phyloP scores from a whole-genome alignment of 2,797 vertebrate genomes.

The Labeo calbasu region DNA sequence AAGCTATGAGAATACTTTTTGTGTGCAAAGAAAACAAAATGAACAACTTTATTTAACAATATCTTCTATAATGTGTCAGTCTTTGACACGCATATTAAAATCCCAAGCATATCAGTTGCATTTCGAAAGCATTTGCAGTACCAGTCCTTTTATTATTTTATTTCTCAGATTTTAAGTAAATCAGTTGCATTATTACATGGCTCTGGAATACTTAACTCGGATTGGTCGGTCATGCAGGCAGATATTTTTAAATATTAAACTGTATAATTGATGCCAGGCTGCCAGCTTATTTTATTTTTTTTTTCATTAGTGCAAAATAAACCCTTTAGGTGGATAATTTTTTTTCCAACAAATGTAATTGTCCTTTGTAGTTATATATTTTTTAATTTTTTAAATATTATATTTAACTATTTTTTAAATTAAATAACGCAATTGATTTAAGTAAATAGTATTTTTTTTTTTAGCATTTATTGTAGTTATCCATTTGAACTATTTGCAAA shows the following conservation, averaged over 20 bases:
- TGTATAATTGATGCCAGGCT: not conserved
- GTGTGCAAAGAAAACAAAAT: too few relatives aligned
- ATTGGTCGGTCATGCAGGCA: not conserved
- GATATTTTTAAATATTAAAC: not conserved
- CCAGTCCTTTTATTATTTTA: not conserved
- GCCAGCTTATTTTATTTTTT: not conserved
- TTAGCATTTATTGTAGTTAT: not conserved
- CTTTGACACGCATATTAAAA: not conserved
- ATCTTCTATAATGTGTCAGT: too few relatives aligned
- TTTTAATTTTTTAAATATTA: not conserved
- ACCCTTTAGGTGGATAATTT: not conserved
- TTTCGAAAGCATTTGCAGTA: not conserved
- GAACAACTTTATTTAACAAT: too few relatives aligned
- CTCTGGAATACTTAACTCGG: not conserved
- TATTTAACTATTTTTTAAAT: not conserved
- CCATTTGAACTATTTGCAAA: not conserved
- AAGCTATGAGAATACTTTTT: too few relatives aligned
- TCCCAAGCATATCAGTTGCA: not conserved
- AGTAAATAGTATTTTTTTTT: not conserved
- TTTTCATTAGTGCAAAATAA: not conserved
- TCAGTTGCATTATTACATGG: not conserved
- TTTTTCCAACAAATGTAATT: not conserved
- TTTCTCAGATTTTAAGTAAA: not conserved
- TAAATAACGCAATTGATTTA: not conserved
- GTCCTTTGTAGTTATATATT: not conserved